A percentile compares a stretch with the other conserved stretches of the same genome.
These are phyloP conservation scores for Gorsachius goisagi DNA, from an alignment of 2,113 vertebrate species.

Conservation along the genomic window DNA sequence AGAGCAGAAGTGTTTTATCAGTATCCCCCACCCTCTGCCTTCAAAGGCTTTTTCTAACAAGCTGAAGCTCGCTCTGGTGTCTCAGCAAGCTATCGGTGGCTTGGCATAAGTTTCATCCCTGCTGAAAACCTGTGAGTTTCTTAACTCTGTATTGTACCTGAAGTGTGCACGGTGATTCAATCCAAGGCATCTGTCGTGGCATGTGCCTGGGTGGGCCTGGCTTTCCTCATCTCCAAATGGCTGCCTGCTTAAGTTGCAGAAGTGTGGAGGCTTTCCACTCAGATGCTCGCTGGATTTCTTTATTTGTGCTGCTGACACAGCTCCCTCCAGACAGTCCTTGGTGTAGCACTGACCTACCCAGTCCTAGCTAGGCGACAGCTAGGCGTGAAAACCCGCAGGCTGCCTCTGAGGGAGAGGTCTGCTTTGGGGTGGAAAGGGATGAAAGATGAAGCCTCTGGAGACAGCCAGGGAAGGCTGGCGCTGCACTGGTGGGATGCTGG, in stretches of 20 bases:
- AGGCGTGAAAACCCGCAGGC: rapidly evolving
- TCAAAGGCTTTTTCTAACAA: background rate
- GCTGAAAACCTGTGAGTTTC: background rate
- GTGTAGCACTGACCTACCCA: rapidly evolving
- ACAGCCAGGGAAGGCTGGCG: background rate
- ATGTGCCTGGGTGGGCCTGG: background rate
- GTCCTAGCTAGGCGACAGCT: background rate
- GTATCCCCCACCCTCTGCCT: background rate
- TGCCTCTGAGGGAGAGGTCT: background rate
- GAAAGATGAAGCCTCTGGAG: background rate
- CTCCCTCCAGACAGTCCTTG: background rate
- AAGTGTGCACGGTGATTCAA: background rate
- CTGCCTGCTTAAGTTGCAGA: background rate
- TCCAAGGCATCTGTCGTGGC: rapidly evolving
- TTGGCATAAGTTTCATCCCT: background rate
- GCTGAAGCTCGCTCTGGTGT: background rate
- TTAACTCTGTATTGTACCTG: background rate
- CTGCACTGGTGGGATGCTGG: background rate
- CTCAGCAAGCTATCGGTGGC: background rate
- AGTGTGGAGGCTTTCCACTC: background rate
- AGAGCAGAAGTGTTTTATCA: background rate
- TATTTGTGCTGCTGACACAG: background rate
- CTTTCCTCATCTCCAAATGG: background rate
- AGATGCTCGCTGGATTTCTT: background rate
- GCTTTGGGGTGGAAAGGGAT: background rate